phyloP scores from a whole-genome alignment of 2,797 vertebrate species.

The Pogoniulus pusillus region DNA sequence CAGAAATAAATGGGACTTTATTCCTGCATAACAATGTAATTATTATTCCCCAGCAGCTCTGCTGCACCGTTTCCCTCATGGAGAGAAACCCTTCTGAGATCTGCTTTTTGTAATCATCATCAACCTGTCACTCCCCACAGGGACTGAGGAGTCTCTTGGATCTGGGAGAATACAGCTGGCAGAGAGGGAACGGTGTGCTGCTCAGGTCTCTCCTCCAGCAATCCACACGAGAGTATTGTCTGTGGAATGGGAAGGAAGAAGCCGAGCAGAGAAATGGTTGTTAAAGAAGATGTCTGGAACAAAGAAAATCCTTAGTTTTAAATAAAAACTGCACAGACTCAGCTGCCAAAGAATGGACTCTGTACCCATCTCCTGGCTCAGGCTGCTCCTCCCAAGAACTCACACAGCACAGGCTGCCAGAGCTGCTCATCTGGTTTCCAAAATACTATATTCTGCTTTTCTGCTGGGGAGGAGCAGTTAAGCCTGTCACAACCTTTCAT shows the following conservation, averaged over 20 bases:
- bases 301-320: background rate
- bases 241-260: background rate
- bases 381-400: background rate
- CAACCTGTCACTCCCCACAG: background rate
- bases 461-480: background rate
- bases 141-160: background rate
- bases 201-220: background rate
- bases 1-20: conserved; percentile 24
- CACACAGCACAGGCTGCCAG: background rate
- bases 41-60: background rate
- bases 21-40: conserved; percentile 8
- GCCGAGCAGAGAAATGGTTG: accelerated
- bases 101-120: background rate
- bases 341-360: background rate
- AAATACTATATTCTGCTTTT: background rate
- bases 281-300: background rate
- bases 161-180: background rate
- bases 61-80: background rate
- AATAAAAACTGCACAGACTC: background rate
- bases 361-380: background rate
- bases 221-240: background rate
- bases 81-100: background rate
- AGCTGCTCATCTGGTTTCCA: background rate
- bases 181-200: background rate
- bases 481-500: background rate